These are phyloP conservation scores for Ictalurus punctatus DNA, from an alignment of 2,113 vertebrate genomes.

Conservation along the genomic window DNA sequence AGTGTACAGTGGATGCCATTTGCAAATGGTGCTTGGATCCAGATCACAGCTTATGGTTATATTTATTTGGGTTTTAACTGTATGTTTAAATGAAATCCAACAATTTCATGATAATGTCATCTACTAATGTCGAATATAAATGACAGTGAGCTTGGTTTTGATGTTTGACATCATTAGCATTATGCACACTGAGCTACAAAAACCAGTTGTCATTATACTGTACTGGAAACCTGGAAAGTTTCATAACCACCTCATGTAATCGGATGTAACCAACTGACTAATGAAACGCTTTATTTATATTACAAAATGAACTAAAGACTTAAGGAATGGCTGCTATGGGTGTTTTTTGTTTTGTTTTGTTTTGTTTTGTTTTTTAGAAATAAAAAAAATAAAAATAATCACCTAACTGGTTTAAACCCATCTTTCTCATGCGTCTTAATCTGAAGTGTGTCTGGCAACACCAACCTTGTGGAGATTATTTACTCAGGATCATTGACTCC, in stretches of 20 bases:
- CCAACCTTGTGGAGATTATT: background rate
- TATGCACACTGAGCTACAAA: background rate
- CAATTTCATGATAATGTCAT: background rate
- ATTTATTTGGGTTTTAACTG: background rate
- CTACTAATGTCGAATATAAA: background rate
- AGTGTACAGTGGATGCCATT: background rate
- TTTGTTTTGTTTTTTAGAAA: no score
- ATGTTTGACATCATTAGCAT: background rate
- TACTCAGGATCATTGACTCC: conserved; percentile 21
- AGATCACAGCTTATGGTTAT: background rate
- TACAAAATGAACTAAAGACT: background rate
- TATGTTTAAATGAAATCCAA: background rate
- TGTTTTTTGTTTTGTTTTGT: no score
- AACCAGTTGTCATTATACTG: background rate
- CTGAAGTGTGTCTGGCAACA: background rate
- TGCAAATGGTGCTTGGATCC: background rate
- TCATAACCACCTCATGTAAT: background rate
- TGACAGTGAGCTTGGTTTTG: background rate
- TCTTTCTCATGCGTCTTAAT: background rate
- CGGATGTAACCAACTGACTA: background rate
- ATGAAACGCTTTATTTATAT: background rate
- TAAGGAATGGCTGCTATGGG: background rate
- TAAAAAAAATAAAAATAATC: background rate
- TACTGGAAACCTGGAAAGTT: background rate
- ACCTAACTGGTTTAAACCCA: background rate